These are phyloP conservation scores for Drosophila auraria DNA, from an alignment of 1,140 invertebrate genomes.

Conservation along the genomic window DNA sequence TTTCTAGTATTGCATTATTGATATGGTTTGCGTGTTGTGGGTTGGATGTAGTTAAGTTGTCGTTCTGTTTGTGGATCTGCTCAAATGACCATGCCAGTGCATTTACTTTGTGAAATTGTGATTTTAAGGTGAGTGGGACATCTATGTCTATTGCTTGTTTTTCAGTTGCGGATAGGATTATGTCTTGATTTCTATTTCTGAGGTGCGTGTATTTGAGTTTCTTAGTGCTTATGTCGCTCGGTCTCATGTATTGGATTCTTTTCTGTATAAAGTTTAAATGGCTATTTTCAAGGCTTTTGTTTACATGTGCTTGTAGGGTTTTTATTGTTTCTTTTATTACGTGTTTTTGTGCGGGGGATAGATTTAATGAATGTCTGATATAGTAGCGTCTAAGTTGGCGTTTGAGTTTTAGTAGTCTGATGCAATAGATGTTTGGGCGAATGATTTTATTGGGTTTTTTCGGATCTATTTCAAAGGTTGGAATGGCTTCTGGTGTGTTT, in stretches of 20 bases:
- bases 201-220: no score
- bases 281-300: neutral
- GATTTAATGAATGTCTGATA: neutral
- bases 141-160: neutral
- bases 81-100: conserved; percentile 13
- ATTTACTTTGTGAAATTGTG: conserved; percentile 13
- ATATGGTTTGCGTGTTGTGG: neutral
- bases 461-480: neutral
- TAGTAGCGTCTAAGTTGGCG: neutral
- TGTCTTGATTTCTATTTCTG: no score
- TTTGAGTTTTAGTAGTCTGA: neutral
- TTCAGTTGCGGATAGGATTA: neutral
- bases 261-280: no score
- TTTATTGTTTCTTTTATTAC: neutral
- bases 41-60: neutral
- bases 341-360: neutral
- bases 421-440: neutral
- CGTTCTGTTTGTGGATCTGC: conserved; percentile 3
- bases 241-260: no score
- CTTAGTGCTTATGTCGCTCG: no score
- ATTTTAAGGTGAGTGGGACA: neutral
- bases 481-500: conserved; percentile 2
- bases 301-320: neutral
- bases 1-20: neutral
- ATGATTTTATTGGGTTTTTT: neutral